phyloP scores from a whole-genome alignment of 2,888 invertebrate genomes.

The Subacronicta megacephala region DNA sequence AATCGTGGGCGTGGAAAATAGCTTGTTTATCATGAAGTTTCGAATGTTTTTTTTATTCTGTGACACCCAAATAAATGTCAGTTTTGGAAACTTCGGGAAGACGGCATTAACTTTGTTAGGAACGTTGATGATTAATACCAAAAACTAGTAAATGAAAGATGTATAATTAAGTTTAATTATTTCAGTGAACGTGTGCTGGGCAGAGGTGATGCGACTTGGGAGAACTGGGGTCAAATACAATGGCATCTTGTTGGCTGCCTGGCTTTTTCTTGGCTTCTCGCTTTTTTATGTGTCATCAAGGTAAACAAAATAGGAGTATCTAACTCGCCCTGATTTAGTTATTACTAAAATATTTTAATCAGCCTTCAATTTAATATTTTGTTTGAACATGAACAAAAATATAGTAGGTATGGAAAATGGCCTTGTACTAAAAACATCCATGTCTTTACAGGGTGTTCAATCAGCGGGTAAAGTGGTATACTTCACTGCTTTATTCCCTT shows the following conservation, averaged over 20 bases:
- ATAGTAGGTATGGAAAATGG: too few species aligned
- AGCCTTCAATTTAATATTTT: too few species aligned
- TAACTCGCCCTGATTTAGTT: too few species aligned
- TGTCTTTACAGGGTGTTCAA: slow-evolving; percentile 91
- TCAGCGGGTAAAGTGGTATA: slow-evolving; percentile 96
- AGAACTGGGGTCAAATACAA: slow-evolving; percentile 93
- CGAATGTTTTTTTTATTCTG: too few species aligned
- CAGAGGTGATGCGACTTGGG: slow-evolving; percentile 92
- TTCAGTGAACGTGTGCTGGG: slow-evolving; percentile 94
- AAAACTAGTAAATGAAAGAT: too few species aligned
- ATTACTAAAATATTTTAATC: too few species aligned
- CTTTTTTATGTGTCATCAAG: slow-evolving; percentile 96
- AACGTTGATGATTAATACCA: too few species aligned
- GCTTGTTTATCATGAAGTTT: slow-evolving; percentile 13
- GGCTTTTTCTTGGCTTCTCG: slow-evolving; percentile 94
- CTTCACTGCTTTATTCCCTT: slow-evolving; percentile 93
- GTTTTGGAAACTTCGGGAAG: too few species aligned
- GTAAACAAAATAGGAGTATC: slow-evolving; percentile 62
- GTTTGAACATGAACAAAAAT: too few species aligned
- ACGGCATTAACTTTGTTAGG: too few species aligned
- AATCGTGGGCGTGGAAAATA: slow-evolving; percentile 33
- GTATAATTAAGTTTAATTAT: background rate
- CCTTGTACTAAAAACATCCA: too few species aligned
- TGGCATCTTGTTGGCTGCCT: slow-evolving; percentile 96
- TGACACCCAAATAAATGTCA: too few species aligned